Evolutionary conservation across 2,888 invertebrate species (phyloP).

Genomic region (Tuta absoluta): DNA sequence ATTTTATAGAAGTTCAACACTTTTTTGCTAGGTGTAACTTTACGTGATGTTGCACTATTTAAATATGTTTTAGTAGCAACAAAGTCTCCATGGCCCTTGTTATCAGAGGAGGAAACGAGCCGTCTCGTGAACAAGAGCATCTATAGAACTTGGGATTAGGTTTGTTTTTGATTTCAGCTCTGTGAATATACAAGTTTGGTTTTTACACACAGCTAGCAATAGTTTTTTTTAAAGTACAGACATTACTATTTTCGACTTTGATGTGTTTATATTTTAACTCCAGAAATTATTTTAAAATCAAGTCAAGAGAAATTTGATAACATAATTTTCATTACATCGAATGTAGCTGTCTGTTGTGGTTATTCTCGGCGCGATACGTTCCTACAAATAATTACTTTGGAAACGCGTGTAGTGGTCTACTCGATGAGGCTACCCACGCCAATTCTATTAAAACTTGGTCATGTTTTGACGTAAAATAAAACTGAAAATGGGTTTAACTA

Average conservation of each 20-base stretch:
- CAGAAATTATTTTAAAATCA: no score
- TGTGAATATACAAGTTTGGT: background rate
- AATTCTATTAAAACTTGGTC: slow-evolving; percentile 22
- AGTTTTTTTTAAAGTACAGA: no score
- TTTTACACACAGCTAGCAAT: no score
- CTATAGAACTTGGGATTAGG: slow-evolving; percentile 58
- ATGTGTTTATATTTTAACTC: no score
- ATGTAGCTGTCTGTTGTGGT: background rate
- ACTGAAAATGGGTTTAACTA: background rate
- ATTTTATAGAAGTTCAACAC: no score
- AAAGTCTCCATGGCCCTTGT: slow-evolving; percentile 48
- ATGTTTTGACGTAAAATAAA: background rate
- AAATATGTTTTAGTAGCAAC: background rate
- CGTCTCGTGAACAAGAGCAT: slow-evolving; percentile 54
- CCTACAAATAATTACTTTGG: slow-evolving; percentile 24
- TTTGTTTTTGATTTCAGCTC: slow-evolving; percentile 51
- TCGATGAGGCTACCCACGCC: background rate
- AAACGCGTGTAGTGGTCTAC: slow-evolving; percentile 17
- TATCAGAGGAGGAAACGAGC: slow-evolving; percentile 48
- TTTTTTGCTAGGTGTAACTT: no score
- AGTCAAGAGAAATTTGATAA: background rate
- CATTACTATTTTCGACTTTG: no score
- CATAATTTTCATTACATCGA: background rate
- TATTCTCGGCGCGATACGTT: slow-evolving; percentile 4
- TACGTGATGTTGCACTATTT: no score